Base-by-base conservation (phyloP, 2,888 invertebrate genomes). In the Lasius fuliginosus region DNA sequence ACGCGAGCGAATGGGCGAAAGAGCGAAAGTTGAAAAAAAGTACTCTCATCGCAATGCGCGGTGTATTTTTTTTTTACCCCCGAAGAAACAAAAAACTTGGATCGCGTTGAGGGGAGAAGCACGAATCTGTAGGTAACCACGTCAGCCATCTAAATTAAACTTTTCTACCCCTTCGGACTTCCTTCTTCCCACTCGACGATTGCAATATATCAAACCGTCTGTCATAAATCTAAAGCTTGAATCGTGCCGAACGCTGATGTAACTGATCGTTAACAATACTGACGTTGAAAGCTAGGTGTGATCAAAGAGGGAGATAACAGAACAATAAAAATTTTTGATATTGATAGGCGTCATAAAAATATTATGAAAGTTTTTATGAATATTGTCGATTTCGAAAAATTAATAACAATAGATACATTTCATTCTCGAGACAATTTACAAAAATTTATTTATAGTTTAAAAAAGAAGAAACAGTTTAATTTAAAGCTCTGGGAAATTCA, bases 81-180 rank as follows among this genome's bases (percentile, higher is more conserved):
- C 69, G 36, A 33, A 60, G 83, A 60, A 79, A 86, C 87, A 85
- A 90, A 85, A 89, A 89, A 87, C 81, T 90, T 82, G 71, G 67
- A 58, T 40, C 68, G 69, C 83, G 75, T 82, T 84, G 79, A 79
- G 82, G 75, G 64, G 23, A 85, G 85, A 83, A 85, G 77, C 82
- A 65, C 60, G 56, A 83, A 81, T 81, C 79, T 82, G 82, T 62
- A 83, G 86, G 85, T 85, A 88, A 83, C 86, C 82, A 87, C 87
- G 83, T 64, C 83, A 90, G 83, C 89, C 84, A 90, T 86, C 89
- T 90, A 92, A 92, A 92, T 92, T 92, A 91, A 92, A 92, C 91
- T 92, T 92, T 89, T 85, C 90, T 79, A 71, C 53, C 86, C 85
- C 85, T 82, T 83, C 81, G 65, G 46, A 36, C 11, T 42, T 42